These are phyloP conservation scores for Zophobas atratus DNA, from an alignment of 1,140 invertebrate genomes.

Conservation along the genomic window DNA sequence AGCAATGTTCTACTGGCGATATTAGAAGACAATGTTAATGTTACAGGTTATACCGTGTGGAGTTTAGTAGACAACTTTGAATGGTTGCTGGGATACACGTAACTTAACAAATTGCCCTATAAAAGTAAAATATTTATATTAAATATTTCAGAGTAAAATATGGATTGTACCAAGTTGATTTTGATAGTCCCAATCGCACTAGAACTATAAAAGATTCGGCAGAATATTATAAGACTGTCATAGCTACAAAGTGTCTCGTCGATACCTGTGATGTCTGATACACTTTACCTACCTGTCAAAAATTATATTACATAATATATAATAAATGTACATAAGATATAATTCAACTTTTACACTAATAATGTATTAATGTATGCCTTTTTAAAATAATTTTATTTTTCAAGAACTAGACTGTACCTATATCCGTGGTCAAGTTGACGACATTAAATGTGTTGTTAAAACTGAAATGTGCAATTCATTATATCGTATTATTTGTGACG, in stretches of 20 bases:
- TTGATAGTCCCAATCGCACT: slow-evolving; percentile 69
- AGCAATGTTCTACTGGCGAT: slow-evolving; percentile 77
- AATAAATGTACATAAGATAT: too few relatives aligned
- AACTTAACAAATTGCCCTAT: slow-evolving; percentile 59
- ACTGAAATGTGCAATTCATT: too few relatives aligned
- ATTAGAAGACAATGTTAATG: slow-evolving; percentile 70
- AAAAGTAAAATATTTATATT: slow-evolving; percentile 11
- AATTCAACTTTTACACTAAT: too few relatives aligned
- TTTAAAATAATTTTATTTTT: too few relatives aligned
- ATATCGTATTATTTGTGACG: too few relatives aligned
- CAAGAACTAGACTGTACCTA: too few relatives aligned
- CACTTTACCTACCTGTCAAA: background rate
- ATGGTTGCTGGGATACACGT: slow-evolving; percentile 78
- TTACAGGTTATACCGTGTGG: slow-evolving; percentile 74
- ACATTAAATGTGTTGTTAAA: too few relatives aligned
- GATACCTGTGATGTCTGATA: slow-evolving; percentile 32
- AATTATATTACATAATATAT: too few relatives aligned
- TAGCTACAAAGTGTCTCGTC: slow-evolving; percentile 56
- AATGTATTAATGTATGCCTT: too few relatives aligned
- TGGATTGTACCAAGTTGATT: slow-evolving; percentile 74
- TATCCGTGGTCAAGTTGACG: too few relatives aligned
- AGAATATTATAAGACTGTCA: slow-evolving; percentile 64
- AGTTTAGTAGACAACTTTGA: slow-evolving; percentile 87
- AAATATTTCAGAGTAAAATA: slow-evolving; percentile 69
- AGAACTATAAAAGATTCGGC: slow-evolving; percentile 71